Evolutionary conservation across 2,113 vertebrate genomes (phyloP), one percentile per base, ranked within the genome.

Genomic region (Arvicanthis niloticus): DNA sequence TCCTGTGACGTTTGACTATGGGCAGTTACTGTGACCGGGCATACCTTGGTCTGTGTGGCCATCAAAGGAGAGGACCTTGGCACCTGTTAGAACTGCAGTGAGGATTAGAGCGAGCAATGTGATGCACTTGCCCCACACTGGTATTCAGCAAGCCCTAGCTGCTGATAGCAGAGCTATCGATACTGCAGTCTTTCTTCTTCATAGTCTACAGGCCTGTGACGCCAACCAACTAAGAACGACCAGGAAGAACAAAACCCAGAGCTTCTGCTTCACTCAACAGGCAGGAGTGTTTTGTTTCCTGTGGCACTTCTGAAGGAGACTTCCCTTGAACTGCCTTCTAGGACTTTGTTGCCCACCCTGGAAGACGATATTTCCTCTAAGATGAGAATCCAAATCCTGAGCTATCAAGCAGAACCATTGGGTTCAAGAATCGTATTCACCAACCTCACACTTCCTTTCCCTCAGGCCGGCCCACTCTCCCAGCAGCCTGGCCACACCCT

Each of bases 111-210:
- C 6, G 1, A 19, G 19, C 72, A 11, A 12, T 21, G 4, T 9
- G 34, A 51, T 2, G 31, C 1, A 5, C 60, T 70, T n/a, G 2
- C 1, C n/a, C 48, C 12, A 13, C 51, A 15, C 45, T 21, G 6
- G 6, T 12, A 11, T 29, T 75, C 42, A 48, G 62, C 65, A 67
- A 93, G 40, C 10, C 5, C 5, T 75, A 0, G 9, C 29, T 58
- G n/a, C 67, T 21, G 24, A 10, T 5, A 9, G 1, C 5, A n/a
- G 9, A 8, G 16, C 10, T 51, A 31, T 31, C 9, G 29, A 2
- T 37, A 24, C 45, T 58, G 34, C 1, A 24, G 51, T 40, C 21
- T 13, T 5, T 53, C 13, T 48, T 45, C 42, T 75, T 48, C 62
- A 31, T 22, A 67, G 53, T 37, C 85, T 11, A 9, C 42, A 40